Percentiles rank a stretch among this genome's conserved stretches.
phyloP scores from a whole-genome alignment of 2,113 vertebrate species.

The Gambusia holbrooki region DNA sequence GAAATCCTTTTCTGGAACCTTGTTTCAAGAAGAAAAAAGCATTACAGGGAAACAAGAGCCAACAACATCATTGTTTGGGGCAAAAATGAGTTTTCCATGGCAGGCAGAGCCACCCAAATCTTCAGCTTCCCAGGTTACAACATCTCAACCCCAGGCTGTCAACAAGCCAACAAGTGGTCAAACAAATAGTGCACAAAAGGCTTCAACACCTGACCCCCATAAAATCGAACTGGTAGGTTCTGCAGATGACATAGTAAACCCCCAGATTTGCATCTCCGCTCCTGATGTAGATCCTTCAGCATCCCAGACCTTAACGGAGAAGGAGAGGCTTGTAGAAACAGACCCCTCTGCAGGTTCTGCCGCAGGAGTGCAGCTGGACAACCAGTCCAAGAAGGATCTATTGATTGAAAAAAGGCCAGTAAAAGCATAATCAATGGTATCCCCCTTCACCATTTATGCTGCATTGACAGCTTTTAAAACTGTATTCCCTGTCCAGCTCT shows the following conservation, averaged over 20 bases:
- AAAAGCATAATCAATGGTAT: slow-evolving; percentile 92
- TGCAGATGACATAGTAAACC: slow-evolving; percentile 53
- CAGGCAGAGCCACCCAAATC: slow-evolving; percentile 72
- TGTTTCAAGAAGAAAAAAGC: slow-evolving; percentile 87
- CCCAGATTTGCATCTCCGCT: slow-evolving; percentile 70
- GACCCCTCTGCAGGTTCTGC: slow-evolving; percentile 64
- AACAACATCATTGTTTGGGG: slow-evolving; percentile 81
- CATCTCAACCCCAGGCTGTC: slow-evolving; percentile 74
- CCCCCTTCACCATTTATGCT: slow-evolving; percentile 88
- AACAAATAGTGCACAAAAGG: slow-evolving; percentile 50
- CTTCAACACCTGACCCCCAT: slow-evolving; percentile 52
- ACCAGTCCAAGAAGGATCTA: slow-evolving; percentile 75
- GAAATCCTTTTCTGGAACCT: slow-evolving; percentile 85
- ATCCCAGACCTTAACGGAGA: slow-evolving; percentile 70
- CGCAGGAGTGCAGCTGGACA: slow-evolving; percentile 77
- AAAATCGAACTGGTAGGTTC: slow-evolving; percentile 67
- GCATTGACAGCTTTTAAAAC: slow-evolving; percentile 60
- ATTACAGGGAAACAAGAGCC: slow-evolving; percentile 66
- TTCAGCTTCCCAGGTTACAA: slow-evolving; percentile 62
- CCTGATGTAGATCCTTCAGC: slow-evolving; percentile 70
- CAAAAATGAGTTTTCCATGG: slow-evolving; percentile 86
- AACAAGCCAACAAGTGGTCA: slow-evolving; percentile 46
- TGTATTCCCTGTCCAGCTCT: slow-evolving; percentile 62
- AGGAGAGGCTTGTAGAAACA: slow-evolving; percentile 70
- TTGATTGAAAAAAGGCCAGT: slow-evolving; percentile 94